Evolutionary conservation across 2,888 invertebrate genomes (phyloP), one percentile per base, ranked within the genome.

Genomic region (Trichopoda pennipes): DNA sequence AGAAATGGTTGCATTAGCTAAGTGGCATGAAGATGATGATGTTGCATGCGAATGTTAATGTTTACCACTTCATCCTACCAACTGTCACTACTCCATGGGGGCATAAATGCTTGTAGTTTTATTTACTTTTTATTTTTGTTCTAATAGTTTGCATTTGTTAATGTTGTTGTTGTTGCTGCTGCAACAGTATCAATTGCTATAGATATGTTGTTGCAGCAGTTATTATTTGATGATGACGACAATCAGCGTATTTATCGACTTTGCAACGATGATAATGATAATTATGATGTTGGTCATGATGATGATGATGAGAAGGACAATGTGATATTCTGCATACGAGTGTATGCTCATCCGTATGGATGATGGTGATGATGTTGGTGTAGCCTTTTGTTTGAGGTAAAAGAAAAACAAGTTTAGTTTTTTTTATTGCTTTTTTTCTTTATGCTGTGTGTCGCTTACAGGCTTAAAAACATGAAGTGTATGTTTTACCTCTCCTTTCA

Each of bases 341-440:
- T n/a, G 14, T 56, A 17, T 61, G 7, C 17, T 9, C n/a, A 21
- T 42, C 32, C 17, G 21, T 19, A 23, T 53, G 7, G 8, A 32
- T n/a, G 69, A 2, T 58, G 63, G 3, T 72, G 63, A 7, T 76
- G 66, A 38, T 58, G 23, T 38, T 75, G 55, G 61, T 66, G 51
- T 32, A 44, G 58, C 49, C 42, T 47, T 58, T 66, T 72, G 49
- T 70, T 64, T 70, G 60, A 7, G 14, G 32, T 44, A 75, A 58
- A 44, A 28, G 17, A 47, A 76, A 76, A 80, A 81, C 80, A 61
- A 81, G 76, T 81, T 81, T 76, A 75, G n/a, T 28, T 28, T 28
- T 28, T 4, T 4, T 28, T 6, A 58, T 64, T 58, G 17, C 55
- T 10, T 55, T 47, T 19, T 58, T 51, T 49, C 4, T 38, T 23